These are phyloP conservation scores for Molossus alvarezi DNA, from an alignment of 2,797 vertebrate genomes.

Conservation along the genomic window DNA sequence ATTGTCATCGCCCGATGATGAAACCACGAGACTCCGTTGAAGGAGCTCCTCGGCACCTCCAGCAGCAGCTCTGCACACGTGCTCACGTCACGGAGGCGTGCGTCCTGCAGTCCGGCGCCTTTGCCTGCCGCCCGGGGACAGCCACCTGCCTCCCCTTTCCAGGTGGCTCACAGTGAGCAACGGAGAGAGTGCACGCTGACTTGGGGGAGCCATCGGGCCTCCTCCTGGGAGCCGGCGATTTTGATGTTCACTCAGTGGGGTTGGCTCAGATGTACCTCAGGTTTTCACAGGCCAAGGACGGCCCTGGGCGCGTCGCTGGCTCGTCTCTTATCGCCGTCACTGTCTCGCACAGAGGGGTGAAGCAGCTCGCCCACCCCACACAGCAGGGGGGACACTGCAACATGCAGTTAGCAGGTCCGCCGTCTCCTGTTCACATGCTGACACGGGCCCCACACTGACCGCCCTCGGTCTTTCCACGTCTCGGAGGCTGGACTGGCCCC, in stretches of 20 bases:
- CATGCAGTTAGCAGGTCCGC: fast-evolving
- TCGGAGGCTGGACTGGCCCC: neutral
- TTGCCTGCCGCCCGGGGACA: neutral
- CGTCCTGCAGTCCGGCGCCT: neutral
- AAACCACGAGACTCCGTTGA: slow-evolving; percentile 1
- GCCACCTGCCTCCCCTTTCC: neutral
- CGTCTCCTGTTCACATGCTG: neutral
- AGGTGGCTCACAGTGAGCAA: neutral
- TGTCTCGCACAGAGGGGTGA: neutral
- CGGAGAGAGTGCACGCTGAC: neutral
- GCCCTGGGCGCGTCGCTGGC: fast-evolving
- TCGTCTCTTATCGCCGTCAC: neutral
- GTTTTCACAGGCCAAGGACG: fast-evolving
- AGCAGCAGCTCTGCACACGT: neutral
- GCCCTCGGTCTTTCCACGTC: neutral
- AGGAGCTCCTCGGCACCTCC: slow-evolving; percentile 32
- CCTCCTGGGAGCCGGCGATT: neutral
- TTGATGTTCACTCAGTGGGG: fast-evolving
- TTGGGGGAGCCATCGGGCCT: neutral
- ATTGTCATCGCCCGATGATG: slow-evolving; percentile 40
- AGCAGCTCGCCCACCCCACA: neutral
- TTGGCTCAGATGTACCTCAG: fast-evolving
- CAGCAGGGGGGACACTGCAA: neutral
- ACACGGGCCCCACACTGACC: fast-evolving
- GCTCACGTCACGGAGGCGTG: neutral